Evolutionary conservation across 1,140 invertebrate species (phyloP), one percentile per base, ranked within the genome.

Genomic region (Pseudomyrmex cubaensis): DNA sequence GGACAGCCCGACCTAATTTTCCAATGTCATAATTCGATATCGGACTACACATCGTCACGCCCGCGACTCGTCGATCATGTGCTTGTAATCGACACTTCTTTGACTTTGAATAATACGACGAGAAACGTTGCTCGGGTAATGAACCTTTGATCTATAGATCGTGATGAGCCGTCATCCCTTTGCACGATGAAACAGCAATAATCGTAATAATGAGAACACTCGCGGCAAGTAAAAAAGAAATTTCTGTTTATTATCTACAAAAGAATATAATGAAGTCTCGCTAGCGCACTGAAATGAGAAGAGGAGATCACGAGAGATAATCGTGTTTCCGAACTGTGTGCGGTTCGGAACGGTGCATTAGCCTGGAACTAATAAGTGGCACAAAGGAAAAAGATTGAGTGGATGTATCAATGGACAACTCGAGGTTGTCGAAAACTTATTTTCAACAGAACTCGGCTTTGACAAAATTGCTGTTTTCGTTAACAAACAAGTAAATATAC

Each of bases 1-100:
- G 17, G 59, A 12, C 50, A 52, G 67, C 61, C 35, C 75, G 85
- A 89, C 88, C 88, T 69, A 82, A 88, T 89, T 89, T 89, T 89
- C 88, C 87, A 89, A 89, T 88, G 87, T 89, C 87, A 88, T 88
- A 85, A 89, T 85, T 76, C 78, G 77, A 85, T 85, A 83, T 85
- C 76, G 5, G 57, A 54, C 74, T 76, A 67, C 61, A 67, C 59
- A 17, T 12, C 15, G n/a, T 1, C 66, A 57, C 75, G 48, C 44
- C 5, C 22, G 66, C 35, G 22, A n/a, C 15, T 35, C 22, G 70
- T 17, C 57, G 72, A 75, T 85, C 76, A 52, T 48, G 1, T 12
- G 17, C 62, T 48, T 46, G 75, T 48, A 69, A 78, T 69, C 35
- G 44, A 78, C 75, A 46, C 64, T 46, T 25, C 8, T 66, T 13